These are phyloP conservation scores for Brachyptera putata DNA, from an alignment of 2,888 invertebrate genomes.

Conservation along the genomic window DNA sequence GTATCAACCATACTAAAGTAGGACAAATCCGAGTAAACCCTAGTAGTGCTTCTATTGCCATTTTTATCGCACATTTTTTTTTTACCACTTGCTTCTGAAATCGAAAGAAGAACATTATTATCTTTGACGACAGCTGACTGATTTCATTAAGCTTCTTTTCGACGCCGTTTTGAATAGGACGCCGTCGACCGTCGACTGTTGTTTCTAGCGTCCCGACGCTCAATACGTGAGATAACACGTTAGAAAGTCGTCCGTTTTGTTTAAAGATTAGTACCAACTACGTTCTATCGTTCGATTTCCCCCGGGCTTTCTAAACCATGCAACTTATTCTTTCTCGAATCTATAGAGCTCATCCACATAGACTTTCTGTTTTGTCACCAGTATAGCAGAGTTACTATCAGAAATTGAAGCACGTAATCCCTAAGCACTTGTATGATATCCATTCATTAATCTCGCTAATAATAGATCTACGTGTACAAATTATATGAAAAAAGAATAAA, in stretches of 20 bases:
- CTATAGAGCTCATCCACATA: no score
- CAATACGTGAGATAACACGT: conserved; percentile 3
- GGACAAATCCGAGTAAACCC: no score
- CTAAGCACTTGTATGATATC: background rate
- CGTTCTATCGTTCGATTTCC: conserved; percentile 23
- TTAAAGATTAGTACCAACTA: conserved; percentile 17
- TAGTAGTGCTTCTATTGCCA: no score
- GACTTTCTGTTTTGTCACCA: background rate
- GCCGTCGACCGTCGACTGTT: background rate
- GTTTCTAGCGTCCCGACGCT: conserved; percentile 4
- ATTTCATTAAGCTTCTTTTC: background rate
- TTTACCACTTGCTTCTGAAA: no score
- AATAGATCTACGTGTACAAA: background rate
- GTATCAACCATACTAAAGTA: no score
- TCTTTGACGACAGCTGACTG: no score
- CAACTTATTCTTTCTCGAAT: no score
- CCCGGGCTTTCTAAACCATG: conserved; percentile 12
- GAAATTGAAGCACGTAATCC: background rate
- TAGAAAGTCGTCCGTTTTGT: conserved; percentile 12
- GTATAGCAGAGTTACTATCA: no score
- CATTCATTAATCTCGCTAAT: background rate
- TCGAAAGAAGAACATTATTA: no score
- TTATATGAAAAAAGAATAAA: no score
- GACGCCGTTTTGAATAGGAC: conserved; percentile 8
- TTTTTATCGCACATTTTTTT: no score